These are phyloP conservation scores for Dipodomys spectabilis DNA, from an alignment of 2,113 vertebrate species.

Conservation along the genomic window DNA sequence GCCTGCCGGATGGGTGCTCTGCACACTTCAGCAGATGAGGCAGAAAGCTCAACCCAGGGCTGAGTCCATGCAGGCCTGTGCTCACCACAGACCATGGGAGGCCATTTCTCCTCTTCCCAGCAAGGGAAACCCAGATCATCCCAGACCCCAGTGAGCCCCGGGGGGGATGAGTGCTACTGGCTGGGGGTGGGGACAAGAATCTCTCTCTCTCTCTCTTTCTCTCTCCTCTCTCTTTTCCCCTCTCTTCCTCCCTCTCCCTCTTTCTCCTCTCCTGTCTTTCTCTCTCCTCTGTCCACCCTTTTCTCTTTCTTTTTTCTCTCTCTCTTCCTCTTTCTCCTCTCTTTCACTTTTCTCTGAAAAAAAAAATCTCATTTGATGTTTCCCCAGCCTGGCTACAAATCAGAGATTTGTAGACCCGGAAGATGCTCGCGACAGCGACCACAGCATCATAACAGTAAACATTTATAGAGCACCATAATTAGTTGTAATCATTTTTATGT, in stretches of 20 bases:
- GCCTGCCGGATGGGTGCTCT: constrained; percentile 74
- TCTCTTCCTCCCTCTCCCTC: not conserved
- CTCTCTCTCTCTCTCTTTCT: not conserved
- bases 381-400: constrained; percentile 8
- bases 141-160: no score
- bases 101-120: not conserved
- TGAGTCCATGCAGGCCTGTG: not conserved
- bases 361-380: constrained; percentile 41
- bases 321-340: not conserved
- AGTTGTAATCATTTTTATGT: constrained; percentile 59
- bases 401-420: constrained; percentile 51
- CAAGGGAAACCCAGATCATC: not conserved
- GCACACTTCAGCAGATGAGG: constrained; percentile 79
- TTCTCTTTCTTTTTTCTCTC: not conserved
- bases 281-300: no score
- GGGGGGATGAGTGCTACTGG: not conserved
- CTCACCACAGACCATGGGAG: not conserved
- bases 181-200: not conserved
- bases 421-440: constrained; percentile 25
- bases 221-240: not conserved
- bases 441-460: constrained; percentile 22
- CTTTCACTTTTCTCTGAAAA: not conserved
- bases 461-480: constrained; percentile 36
- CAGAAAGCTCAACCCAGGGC: constrained; percentile 57
- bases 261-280: not conserved